Evolutionary conservation across 1,140 invertebrate genomes (phyloP).

Genomic region (Gryllus bimaculatus): DNA sequence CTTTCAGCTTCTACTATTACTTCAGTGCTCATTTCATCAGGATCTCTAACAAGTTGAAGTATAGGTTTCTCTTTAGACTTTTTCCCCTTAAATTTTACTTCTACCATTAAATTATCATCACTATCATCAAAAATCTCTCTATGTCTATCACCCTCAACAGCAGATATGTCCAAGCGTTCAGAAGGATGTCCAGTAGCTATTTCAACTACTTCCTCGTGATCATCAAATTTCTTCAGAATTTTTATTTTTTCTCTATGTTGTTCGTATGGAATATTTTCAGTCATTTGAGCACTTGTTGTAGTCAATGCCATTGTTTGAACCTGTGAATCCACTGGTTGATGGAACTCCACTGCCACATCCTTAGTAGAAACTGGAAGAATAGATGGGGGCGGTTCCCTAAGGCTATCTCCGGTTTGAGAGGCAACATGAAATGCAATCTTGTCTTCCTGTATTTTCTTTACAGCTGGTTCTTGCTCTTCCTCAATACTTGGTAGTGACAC

Average conservation of each 20-base stretch:
- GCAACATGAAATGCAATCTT: constrained; percentile 16
- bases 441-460: neutral
- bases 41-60: constrained; percentile 48
- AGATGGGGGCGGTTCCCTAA: neutral
- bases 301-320: constrained; percentile 40
- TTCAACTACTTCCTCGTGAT: constrained; percentile 65
- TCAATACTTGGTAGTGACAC: constrained; percentile 23
- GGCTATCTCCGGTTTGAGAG: constrained; percentile 24
- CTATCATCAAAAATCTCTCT: constrained; percentile 32
- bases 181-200: constrained; percentile 48
- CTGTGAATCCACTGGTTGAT: constrained; percentile 43
- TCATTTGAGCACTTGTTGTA: neutral
- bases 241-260: constrained; percentile 49
- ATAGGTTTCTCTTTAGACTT: constrained; percentile 22
- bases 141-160: neutral
- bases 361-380: neutral
- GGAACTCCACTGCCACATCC: constrained; percentile 31
- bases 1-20: constrained; percentile 69
- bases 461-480: neutral
- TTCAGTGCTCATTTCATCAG: constrained; percentile 65
- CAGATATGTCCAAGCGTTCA: neutral
- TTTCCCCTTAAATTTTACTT: constrained; percentile 55
- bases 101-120: constrained; percentile 53
- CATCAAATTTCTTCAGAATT: constrained; percentile 54
- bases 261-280: neutral